Evolutionary conservation across 2,888 invertebrate species (phyloP).

Genomic region (Crocallis elinguaria): DNA sequence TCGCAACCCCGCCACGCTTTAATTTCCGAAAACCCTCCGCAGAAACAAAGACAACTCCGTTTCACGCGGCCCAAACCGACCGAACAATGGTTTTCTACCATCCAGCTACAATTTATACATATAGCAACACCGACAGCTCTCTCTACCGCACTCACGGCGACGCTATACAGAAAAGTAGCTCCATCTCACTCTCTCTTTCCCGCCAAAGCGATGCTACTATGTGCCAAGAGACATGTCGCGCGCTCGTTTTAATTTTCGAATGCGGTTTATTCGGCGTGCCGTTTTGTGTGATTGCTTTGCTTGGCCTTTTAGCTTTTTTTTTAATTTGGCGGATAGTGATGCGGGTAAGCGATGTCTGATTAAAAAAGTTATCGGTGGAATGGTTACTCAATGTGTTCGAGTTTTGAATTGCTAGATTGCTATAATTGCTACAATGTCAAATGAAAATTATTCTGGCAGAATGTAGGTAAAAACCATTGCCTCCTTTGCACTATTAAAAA

Average conservation of each 20-base stretch:
- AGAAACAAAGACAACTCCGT: constrained; percentile 76
- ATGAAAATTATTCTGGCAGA: too few species aligned
- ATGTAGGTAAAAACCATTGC: too few species aligned
- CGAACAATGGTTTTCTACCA: constrained; percentile 73
- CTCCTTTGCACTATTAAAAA: too few species aligned
- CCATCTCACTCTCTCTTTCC: constrained; percentile 27
- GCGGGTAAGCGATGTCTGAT: constrained; percentile 26
- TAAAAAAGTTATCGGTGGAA: constrained; percentile 25
- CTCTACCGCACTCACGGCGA: constrained; percentile 52
- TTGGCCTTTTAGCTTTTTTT: constrained; percentile 51
- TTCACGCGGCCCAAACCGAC: constrained; percentile 81
- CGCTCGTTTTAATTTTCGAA: constrained; percentile 81
- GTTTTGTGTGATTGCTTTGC: constrained; percentile 62
- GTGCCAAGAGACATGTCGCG: constrained; percentile 64
- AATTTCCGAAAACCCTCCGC: constrained; percentile 79
- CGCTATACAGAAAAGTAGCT: constrained; percentile 7
- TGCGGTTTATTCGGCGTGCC: constrained; percentile 75
- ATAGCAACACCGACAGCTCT: constrained; percentile 62
- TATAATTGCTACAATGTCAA: too few species aligned
- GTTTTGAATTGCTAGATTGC: constrained; percentile 12
- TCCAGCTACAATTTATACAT: constrained; percentile 62
- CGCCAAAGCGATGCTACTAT: constrained; percentile 65
- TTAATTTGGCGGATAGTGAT: constrained; percentile 36
- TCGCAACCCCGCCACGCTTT: constrained; percentile 74
- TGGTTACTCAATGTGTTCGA: constrained; percentile 5